A percentile compares a stretch with the other conserved stretches of the same genome.
Evolutionary conservation across 2,797 vertebrate species (phyloP).

Genomic region (Scolopax rusticola): DNA sequence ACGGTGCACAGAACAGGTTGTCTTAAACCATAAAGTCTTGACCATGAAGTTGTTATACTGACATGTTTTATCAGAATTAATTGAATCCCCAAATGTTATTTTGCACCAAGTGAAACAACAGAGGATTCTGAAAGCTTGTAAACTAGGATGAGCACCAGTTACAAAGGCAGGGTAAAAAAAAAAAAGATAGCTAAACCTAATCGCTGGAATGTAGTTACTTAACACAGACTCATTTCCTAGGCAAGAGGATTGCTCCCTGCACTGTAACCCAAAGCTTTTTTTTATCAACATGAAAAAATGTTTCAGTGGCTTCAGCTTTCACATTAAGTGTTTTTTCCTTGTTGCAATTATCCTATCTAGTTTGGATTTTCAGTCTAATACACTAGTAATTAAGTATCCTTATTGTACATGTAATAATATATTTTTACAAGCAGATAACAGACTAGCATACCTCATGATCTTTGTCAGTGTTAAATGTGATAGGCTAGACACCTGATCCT

Average conservation of each 20-base stretch:
- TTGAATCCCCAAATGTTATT: not conserved
- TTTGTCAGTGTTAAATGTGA: conserved; percentile 21
- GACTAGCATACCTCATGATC: conserved; percentile 43
- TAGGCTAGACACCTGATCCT: not conserved
- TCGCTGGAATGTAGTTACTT: not conserved
- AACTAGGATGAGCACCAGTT: not conserved
- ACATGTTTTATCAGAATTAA: not conserved
- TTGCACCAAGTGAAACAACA: not conserved
- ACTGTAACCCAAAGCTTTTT: not conserved
- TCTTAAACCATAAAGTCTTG: not conserved
- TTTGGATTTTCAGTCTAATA: conserved; percentile 56
- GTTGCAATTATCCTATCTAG: conserved; percentile 7
- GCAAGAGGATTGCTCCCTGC: not conserved
- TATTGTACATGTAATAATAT: not conserved
- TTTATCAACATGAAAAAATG: not conserved
- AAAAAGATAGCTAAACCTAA: not conserved
- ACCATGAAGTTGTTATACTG: not conserved
- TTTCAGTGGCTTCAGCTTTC: conserved; percentile 37
- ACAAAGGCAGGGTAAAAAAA: not conserved
- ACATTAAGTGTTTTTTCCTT: not conserved
- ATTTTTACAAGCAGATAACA: conserved; percentile 43
- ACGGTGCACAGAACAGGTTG: not conserved
- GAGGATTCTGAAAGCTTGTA: not conserved
- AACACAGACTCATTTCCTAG: not conserved
- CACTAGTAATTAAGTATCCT: conserved; percentile 53